Base-by-base conservation (phyloP, 2,113 vertebrate species). In the Cephalopholis sonnerati region DNA sequence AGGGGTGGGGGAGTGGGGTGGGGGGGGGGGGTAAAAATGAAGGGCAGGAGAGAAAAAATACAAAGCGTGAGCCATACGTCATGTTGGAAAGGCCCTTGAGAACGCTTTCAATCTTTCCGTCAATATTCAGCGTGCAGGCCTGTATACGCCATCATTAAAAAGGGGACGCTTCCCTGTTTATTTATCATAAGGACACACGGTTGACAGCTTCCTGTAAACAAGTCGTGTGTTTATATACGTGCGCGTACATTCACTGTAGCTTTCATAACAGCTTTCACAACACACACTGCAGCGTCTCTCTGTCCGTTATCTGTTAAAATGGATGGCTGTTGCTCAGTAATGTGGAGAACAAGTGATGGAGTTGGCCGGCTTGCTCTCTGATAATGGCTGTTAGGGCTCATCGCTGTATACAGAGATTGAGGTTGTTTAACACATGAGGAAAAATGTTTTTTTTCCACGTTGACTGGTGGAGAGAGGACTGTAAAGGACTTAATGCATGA, bases 201-300 rank as follows among this genome's bases (percentile, higher is more conserved):
- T 58, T 91, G 89, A 91, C 91, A 93, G 92, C 83, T 86, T 89
- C 80, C 91, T 91, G 91, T 92, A 93, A 94, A 94, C 92, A 93
- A 91, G 80, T 70, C 27, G 50, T 55, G 68, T 70, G 66, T 69
- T 29, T 51, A n/a, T 53, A 7, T 36, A 15, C 13, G 27, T 5
- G 77, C 69, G 62, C 61, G 68, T 67, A 29, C 17, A 9, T 17
- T 64, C 77, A 50, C 53, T 61, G 39, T 4, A 58, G 72, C 84
- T 57, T 75, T 75, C 39, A 22, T 6, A 44, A 51, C 36, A 58
- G 72, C 84, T 57, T 75, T 75, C 39, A 22, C 6, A 44, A 51
- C 36, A 50, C 46, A 44, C 62, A 51, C 46, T 41, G 36, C 25
- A 29, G 12, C 8, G 20, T 39, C 51, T 39, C 51, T 29, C 72